phyloP scores from a whole-genome alignment of 2,888 invertebrate species.

The Harpagoxenus sublaevis region DNA sequence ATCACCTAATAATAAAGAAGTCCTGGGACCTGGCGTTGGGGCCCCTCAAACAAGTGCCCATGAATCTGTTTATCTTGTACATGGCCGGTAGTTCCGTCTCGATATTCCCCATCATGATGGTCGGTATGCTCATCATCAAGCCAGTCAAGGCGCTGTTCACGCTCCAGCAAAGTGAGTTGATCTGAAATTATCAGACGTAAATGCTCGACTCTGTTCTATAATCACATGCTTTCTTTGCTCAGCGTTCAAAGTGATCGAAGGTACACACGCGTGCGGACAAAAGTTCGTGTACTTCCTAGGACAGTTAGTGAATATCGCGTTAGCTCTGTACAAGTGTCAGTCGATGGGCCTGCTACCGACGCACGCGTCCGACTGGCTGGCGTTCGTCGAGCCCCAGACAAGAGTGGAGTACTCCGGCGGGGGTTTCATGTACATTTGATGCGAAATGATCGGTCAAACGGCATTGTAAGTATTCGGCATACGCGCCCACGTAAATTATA shows the following conservation, averaged over 20 bases:
- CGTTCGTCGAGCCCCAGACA: slow-evolving; percentile 97
- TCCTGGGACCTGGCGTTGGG: slow-evolving; percentile 98
- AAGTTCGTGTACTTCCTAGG: slow-evolving; percentile 97
- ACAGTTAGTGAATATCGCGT: slow-evolving; percentile 95
- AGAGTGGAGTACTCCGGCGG: slow-evolving; percentile 95
- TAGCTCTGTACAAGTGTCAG: slow-evolving; percentile 98
- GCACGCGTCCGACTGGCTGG: slow-evolving; percentile 99
- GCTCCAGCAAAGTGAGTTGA: slow-evolving; percentile 90
- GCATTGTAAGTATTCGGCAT: slow-evolving; percentile 12
- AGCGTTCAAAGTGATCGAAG: slow-evolving; percentile 97
- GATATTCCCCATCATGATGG: slow-evolving; percentile 99
- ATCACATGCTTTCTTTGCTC: slow-evolving; percentile 66
- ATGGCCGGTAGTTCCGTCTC: slow-evolving; percentile 99
- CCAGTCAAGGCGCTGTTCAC: slow-evolving; percentile 98
- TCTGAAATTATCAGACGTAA: background rate
- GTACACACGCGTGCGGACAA: slow-evolving; percentile 95
- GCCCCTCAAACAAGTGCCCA: slow-evolving; percentile 98
- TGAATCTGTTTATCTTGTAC: slow-evolving; percentile 99
- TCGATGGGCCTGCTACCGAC: slow-evolving; percentile 99
- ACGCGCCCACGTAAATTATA: slow-evolving; percentile 25
- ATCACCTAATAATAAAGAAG: slow-evolving; percentile 95
- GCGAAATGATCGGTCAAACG: slow-evolving; percentile 23
- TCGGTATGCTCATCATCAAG: slow-evolving; percentile 98
- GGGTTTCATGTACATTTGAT: slow-evolving; percentile 87
- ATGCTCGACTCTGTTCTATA: background rate